Base-by-base conservation (phyloP, 2,113 vertebrate genomes). In the human region DNA sequence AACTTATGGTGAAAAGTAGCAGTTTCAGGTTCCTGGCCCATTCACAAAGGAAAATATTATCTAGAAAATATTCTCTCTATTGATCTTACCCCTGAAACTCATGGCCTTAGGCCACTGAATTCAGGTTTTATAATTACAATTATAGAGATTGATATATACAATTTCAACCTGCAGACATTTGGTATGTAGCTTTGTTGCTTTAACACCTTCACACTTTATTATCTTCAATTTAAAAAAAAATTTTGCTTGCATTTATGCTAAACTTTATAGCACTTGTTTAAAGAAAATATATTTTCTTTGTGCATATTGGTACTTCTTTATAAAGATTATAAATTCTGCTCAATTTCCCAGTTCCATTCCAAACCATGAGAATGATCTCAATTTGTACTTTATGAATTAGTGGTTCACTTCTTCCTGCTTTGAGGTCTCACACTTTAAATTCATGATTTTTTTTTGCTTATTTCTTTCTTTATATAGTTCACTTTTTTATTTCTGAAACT, bases 41-140 rank as follows among this genome's bases (percentile, higher is more conserved):
- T 40, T 72, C 23, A 84, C 1, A 25, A 85, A 94, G 52, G 87
- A 83, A 50, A 59, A 18, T 64, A 64, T 14, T 64, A 2, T 23
- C 87, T 73, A 80, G 22, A 93, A 76, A 3, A 12, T 6, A 27
- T 72, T 52, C 57, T 59, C 35, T 93, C 70, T 72, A 9, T 50
- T 16, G 4, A 66, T 81, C 9, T 88, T 57, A 72, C 23, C 13
- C 85, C 9, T 84, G 75, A 55, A 61, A 27, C 9, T 4, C 3
- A 23, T 18, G 48, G 3, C 43, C n/a, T 57, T 4, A 3, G 40
- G 43, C 27, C 61, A 80, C 23, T 27, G 5, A 73, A 90, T 75
- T 95, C 82, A 75, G 57, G 13, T 68, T 95, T 91, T 91, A 80
- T 40, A 72, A 73, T 81, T 70, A 82, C 52, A 73, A 82, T 30